Conservation (phyloP, 2,797 vertebrate genomes). For the Platyrinchus mystaceus region DNA sequence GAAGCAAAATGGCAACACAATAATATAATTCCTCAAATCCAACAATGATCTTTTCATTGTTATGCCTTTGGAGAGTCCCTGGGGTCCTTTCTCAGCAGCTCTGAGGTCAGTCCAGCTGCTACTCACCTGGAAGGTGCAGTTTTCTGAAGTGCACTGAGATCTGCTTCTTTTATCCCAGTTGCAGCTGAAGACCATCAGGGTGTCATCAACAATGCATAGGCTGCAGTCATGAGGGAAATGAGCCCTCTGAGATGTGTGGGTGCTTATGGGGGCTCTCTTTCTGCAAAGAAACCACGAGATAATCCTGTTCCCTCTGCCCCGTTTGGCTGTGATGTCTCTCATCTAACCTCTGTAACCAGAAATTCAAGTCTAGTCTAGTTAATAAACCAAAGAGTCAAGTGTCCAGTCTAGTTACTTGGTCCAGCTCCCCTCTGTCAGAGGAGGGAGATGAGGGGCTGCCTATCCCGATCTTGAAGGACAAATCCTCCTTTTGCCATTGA, state of each 20-base stretch:
- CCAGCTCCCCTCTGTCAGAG: neutral
- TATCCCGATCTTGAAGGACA: neutral
- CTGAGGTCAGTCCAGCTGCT: neutral
- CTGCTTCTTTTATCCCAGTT: neutral
- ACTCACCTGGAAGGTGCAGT: neutral
- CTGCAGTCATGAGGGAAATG: neutral
- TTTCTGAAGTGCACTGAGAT: neutral
- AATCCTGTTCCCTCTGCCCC: neutral
- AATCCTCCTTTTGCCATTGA: neutral
- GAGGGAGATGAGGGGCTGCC: neutral
- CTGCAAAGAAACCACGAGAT: neutral
- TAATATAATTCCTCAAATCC: neutral
- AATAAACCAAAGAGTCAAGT: neutral
- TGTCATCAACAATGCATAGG: neutral
- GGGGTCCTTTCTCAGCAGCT: neutral
- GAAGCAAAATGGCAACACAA: neutral
- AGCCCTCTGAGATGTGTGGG: neutral
- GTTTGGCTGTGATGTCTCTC: neutral
- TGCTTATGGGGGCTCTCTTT: neutral
- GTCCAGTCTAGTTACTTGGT: neutral
- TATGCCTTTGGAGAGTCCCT: neutral
- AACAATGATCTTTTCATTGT: neutral
- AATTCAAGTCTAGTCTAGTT: neutral
- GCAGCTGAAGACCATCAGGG: neutral
- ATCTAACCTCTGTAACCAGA: neutral